These are phyloP conservation scores for Noctuana brunneofusca DNA, from an alignment of 2,888 invertebrate genomes.

Conservation along the genomic window DNA sequence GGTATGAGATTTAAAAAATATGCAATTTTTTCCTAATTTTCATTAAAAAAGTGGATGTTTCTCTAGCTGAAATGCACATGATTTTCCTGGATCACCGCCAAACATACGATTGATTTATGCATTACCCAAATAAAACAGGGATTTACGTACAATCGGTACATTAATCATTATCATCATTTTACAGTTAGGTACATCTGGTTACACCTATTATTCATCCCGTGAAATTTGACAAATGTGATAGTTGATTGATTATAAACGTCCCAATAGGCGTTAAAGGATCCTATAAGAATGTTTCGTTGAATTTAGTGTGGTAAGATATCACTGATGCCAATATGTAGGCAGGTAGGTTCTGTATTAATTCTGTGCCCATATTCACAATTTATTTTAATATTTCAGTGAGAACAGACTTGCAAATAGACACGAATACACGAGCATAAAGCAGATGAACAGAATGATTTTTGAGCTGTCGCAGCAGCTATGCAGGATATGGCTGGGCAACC, in stretches of 20 bases:
- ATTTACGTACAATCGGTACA: neutral
- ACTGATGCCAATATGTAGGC: too few species aligned
- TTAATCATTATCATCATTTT: neutral
- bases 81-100: slow-evolving; percentile 4
- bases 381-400: slow-evolving; percentile 50
- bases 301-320: too few species aligned
- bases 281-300: too few species aligned
- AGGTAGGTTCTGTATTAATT: too few species aligned
- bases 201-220: neutral
- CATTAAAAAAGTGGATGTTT: neutral
- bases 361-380: neutral
- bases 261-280: too few species aligned
- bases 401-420: slow-evolving; percentile 53
- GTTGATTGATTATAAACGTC: too few species aligned
- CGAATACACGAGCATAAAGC: slow-evolving; percentile 62
- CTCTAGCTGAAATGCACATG: slow-evolving; percentile 3
- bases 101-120: slow-evolving; percentile 4
- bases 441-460: slow-evolving; percentile 63
- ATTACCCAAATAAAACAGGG: neutral
- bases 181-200: too few species aligned
- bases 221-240: too few species aligned
- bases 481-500: slow-evolving; percentile 74
- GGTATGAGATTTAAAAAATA: neutral
- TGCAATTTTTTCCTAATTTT: neutral
- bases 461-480: slow-evolving; percentile 68